A percentile compares a stretch with the other conserved stretches of the same genome.
Conservation (phyloP, 2,113 vertebrate species). For the Scomber scombrus region DNA sequence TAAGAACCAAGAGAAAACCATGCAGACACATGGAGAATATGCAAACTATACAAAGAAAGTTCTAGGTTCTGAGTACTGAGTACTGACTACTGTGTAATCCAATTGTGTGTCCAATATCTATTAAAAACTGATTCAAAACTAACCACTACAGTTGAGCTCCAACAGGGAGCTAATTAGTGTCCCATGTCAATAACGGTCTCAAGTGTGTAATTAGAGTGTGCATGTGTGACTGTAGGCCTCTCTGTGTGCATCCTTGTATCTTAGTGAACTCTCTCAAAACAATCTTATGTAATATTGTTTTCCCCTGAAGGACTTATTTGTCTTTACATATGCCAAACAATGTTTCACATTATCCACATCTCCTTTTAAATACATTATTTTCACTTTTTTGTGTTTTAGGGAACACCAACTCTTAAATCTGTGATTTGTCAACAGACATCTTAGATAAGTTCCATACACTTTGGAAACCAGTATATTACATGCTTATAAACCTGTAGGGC, state of each 20-base stretch:
- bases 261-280: constrained; percentile 32
- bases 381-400: too few species aligned
- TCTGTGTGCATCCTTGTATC: not conserved
- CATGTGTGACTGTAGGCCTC: not conserved
- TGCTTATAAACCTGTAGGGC: too few species aligned
- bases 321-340: not conserved
- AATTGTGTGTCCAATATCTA: too few species aligned
- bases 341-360: not conserved
- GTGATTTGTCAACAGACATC: not conserved
- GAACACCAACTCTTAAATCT: too few species aligned
- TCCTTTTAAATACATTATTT: too few species aligned
- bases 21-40: too few species aligned
- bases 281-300: constrained; percentile 40
- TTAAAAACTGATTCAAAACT: too few species aligned
- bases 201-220: constrained; percentile 34
- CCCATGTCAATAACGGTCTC: constrained; percentile 28
- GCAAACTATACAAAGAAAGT: too few species aligned
- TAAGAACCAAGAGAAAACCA: too few species aligned
- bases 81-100: too few species aligned
- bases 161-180: constrained; percentile 38
- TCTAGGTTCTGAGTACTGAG: too few species aligned
- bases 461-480: too few species aligned
- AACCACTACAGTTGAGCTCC: constrained; percentile 7
- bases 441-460: not conserved
- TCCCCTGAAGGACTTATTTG: not conserved